These are phyloP conservation scores for Cheilosia urbana DNA, from an alignment of 2,888 invertebrate species.

Conservation along the genomic window DNA sequence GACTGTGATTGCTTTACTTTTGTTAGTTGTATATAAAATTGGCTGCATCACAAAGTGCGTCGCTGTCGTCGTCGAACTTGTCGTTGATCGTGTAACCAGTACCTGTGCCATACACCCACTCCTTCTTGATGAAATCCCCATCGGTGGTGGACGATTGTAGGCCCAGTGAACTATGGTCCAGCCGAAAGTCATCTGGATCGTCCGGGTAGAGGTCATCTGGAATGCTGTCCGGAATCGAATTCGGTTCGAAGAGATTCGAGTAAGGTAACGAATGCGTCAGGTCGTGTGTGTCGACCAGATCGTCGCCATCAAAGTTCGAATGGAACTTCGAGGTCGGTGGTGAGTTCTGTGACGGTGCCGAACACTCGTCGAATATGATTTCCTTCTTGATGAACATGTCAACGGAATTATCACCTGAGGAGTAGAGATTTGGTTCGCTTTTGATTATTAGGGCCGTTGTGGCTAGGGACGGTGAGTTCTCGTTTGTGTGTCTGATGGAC, in stretches of 20 bases:
- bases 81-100: conserved; percentile 82
- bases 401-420: conserved; percentile 83
- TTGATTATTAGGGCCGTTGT: conserved; percentile 82
- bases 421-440: conserved; percentile 83
- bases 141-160: conserved; percentile 83
- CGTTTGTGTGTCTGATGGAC: conserved; percentile 67
- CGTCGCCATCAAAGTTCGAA: conserved; percentile 82
- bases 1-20: conserved; percentile 35
- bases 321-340: conserved; percentile 83
- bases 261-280: conserved; percentile 82
- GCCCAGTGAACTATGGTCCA: conserved; percentile 82
- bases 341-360: conserved; percentile 82
- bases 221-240: conserved; percentile 83
- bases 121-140: conserved; percentile 83
- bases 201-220: conserved; percentile 82
- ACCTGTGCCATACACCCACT: conserved; percentile 82
- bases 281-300: conserved; percentile 82
- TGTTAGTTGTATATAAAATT: conserved; percentile 83
- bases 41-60: conserved; percentile 82
- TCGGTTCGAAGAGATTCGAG: conserved; percentile 83
- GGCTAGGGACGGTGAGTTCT: conserved; percentile 82
- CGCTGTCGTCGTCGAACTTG: conserved; percentile 83
- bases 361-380: conserved; percentile 82
- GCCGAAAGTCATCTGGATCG: conserved; percentile 82
- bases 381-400: conserved; percentile 83